Percentiles rank a stretch among this genome's conserved stretches.
Evolutionary conservation across 2,888 invertebrate species (phyloP).

Genomic region (Callosobruchus maculatus): DNA sequence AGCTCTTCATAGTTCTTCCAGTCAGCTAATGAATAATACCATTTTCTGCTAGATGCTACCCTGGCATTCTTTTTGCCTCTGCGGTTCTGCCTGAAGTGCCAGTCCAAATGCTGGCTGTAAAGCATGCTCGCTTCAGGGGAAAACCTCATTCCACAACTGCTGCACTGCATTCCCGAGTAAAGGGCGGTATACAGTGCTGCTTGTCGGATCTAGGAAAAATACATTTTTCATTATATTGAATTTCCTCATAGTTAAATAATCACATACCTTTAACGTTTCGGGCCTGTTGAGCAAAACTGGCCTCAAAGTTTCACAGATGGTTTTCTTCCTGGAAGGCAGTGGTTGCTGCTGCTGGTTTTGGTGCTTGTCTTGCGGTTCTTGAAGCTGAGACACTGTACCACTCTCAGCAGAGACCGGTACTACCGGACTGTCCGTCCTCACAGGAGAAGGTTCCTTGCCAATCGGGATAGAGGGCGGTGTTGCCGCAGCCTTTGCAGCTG

Average conservation of each 20-base stretch:
- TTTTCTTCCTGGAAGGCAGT: conserved; percentile 18
- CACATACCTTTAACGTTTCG: conserved; percentile 64
- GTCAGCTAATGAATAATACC: conserved; percentile 87
- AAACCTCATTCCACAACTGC: conserved; percentile 93
- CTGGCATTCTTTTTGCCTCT: conserved; percentile 81
- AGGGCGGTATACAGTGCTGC: conserved; percentile 65
- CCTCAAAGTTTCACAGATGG: conserved; percentile 49
- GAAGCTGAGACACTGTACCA: background rate
- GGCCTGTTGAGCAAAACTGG: conserved; percentile 65
- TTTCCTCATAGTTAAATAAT: no score
- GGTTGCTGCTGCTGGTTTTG: background rate
- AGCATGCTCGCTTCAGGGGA: conserved; percentile 83
- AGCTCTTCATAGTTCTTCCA: conserved; percentile 95
- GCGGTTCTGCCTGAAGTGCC: conserved; percentile 96
- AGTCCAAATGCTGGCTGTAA: conserved; percentile 95
- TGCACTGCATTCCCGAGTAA: conserved; percentile 93
- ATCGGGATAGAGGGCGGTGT: background rate
- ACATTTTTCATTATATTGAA: no score
- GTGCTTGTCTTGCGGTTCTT: background rate
- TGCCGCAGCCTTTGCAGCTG: conserved; percentile 7
- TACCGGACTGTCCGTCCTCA: background rate
- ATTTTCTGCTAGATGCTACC: conserved; percentile 78
- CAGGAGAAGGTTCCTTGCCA: background rate
- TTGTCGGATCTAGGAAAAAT: conserved; percentile 52
- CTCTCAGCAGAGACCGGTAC: background rate